A percentile compares a stretch with the other conserved stretches of the same genome.
Evolutionary conservation across 2,113 vertebrate genomes (phyloP).

Genomic region (Heterotilapia buettikoferi): DNA sequence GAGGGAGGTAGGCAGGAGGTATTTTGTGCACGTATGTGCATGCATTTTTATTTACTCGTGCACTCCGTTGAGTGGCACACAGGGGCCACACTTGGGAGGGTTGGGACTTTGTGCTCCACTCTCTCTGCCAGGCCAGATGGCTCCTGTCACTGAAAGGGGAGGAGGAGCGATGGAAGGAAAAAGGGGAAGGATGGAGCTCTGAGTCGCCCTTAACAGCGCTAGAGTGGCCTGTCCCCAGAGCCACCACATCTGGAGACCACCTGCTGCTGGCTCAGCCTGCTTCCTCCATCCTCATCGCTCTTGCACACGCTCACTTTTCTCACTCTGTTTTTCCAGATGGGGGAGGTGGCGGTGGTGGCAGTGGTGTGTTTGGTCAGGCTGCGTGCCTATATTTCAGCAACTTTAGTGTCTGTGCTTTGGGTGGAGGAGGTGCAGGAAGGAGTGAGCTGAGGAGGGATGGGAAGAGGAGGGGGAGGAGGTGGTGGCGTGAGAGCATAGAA

Average conservation of each 20-base stretch:
- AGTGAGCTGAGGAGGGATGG: not conserved
- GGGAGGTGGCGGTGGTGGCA: not conserved
- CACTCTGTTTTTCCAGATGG: slow-evolving; percentile 33
- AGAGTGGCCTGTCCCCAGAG: slow-evolving; percentile 58
- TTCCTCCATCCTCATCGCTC: slow-evolving; percentile 8
- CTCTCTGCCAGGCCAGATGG: slow-evolving; percentile 70
- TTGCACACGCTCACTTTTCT: not conserved
- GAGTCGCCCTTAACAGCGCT: slow-evolving; percentile 39
- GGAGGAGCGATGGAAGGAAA: slow-evolving; percentile 31
- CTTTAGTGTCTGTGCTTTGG: slow-evolving; percentile 15
- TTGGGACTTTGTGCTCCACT: slow-evolving; percentile 28
- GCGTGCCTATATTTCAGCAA: slow-evolving; percentile 36
- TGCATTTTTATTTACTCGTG: slow-evolving; percentile 51
- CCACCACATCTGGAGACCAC: slow-evolving; percentile 74
- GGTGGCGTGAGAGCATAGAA: not conserved
- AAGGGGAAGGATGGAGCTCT: not conserved
- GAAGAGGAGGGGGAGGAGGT: not conserved
- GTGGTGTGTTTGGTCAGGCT: slow-evolving; percentile 31
- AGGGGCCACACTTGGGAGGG: slow-evolving; percentile 50
- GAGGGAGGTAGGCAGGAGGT: not conserved
- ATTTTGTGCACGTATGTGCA: not conserved
- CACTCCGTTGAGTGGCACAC: slow-evolving; percentile 37
- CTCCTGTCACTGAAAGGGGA: slow-evolving; percentile 55
- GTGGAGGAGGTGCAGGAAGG: not conserved
- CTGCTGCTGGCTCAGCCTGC: slow-evolving; percentile 53